Evolutionary conservation across 2,113 vertebrate genomes (phyloP).

Genomic region (Chlorodrepanis virens): DNA sequence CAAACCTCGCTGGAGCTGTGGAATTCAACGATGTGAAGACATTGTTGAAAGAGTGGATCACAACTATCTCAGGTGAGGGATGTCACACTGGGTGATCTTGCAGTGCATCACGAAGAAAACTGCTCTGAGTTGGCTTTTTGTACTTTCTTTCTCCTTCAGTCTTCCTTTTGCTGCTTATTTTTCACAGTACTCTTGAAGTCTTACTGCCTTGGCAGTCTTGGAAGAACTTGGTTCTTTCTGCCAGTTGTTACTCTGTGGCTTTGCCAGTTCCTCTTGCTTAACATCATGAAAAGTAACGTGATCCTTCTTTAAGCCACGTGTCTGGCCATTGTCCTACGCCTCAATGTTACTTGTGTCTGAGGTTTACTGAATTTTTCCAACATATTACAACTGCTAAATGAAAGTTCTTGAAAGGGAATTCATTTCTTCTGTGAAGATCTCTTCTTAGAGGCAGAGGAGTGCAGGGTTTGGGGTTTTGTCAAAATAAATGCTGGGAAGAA

Average conservation of each 20-base stretch:
- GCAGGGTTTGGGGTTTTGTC: background rate
- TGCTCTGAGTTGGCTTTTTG: background rate
- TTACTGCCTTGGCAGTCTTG: background rate
- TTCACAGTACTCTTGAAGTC: background rate
- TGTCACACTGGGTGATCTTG: background rate
- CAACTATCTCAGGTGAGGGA: conserved; percentile 82
- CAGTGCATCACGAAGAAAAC: background rate
- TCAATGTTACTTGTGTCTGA: background rate
- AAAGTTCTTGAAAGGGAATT: background rate
- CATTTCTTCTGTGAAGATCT: background rate
- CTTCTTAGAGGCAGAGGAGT: background rate
- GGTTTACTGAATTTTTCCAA: background rate
- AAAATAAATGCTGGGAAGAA: background rate
- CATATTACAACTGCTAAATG: background rate
- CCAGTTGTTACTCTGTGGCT: background rate
- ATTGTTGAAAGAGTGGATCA: conserved; percentile 92
- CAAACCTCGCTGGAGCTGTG: conserved; percentile 89
- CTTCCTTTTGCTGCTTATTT: background rate
- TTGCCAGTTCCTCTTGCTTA: background rate
- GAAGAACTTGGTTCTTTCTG: background rate
- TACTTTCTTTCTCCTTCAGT: background rate
- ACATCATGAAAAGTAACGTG: background rate
- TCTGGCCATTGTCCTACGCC: background rate
- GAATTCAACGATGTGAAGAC: conserved; percentile 91
- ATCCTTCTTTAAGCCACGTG: background rate